Conservation (phyloP, 2,888 invertebrate genomes). For the Chirona hameri region DNA sequence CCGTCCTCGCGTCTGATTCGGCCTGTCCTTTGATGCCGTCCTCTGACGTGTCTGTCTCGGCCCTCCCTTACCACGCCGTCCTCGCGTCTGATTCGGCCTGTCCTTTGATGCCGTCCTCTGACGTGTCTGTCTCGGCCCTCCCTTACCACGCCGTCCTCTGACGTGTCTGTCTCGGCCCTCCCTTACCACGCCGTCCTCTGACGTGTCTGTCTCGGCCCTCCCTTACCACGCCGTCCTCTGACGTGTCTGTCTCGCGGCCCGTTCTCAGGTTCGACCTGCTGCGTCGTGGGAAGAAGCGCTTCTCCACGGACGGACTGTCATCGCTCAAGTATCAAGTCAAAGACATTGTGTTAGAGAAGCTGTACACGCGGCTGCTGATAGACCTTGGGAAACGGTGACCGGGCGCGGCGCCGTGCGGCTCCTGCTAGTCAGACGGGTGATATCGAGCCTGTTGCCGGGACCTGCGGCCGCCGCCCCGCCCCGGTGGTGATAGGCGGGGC, state of each 20-base stretch:
- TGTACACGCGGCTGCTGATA: conserved; percentile 79
- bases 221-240: not conserved
- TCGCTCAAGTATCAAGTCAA: conserved; percentile 74
- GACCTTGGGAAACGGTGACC: conserved; percentile 61
- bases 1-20: not conserved
- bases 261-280: conserved; percentile 74
- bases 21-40: not conserved
- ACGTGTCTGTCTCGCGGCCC: conserved; percentile 33
- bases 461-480: no score
- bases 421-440: no score
- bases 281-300: conserved; percentile 75
- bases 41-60: no score
- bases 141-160: not conserved
- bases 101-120: no score
- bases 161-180: not conserved
- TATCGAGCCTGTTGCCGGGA: no score
- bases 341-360: conserved; percentile 62
- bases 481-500: no score
- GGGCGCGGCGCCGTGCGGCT: not conserved
- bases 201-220: not conserved
- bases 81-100: not conserved
- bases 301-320: conserved; percentile 79
- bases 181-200: not conserved
- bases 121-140: not conserved
- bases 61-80: not conserved